Base-by-base conservation (phyloP, 2,888 invertebrate genomes). In the Yponomeuta cagnagella region DNA sequence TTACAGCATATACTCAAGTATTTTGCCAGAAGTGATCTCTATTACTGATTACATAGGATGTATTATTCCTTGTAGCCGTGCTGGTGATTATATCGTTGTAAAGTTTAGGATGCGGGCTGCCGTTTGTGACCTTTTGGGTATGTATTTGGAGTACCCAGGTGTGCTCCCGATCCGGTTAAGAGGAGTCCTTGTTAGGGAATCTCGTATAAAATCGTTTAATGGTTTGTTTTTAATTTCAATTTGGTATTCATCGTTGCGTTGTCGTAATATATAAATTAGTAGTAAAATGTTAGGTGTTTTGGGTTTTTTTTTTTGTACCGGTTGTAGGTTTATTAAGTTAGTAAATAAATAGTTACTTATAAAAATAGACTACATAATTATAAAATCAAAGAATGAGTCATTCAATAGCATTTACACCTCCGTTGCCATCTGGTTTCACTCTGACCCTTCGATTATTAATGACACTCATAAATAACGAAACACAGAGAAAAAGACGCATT, bases 141-240 rank as follows among this genome's bases (percentile, higher is more conserved):
- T 84, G 86, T 87, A 86, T 87, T 89, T 90, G 83, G 89, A 90
- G 92, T 90, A 87, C 92, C 92, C 92, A 92, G 92, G 92, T 92
- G 92, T 90, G 92, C 88, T 90, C 90, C 90, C 90, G 90, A 90
- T 90, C 90, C 90, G 89, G 91, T 91, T 90, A 92, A 91, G 37
- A 90, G 89, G 89, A 89, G 85, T 88, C 90, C 90, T 91, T 91
- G 92, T 91, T 91, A 91, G 85, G 85, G 87, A 90, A 85, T 89
- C 89, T 87, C 87, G 86, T 87, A 89, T 87, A 86, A 89, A 90
- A 90, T 90, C 85, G 89, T 90, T 90, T 90, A 91, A 92, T 92
- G 90, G 90, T 90, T 91, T 92, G 91, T 92, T 92, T 91, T 91
- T 90, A 90, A 90, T 90, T 89, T 88, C 86, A 87, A 89, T 91